Base-by-base conservation (phyloP, 2,113 vertebrate species). In the Podiceps cristatus region DNA sequence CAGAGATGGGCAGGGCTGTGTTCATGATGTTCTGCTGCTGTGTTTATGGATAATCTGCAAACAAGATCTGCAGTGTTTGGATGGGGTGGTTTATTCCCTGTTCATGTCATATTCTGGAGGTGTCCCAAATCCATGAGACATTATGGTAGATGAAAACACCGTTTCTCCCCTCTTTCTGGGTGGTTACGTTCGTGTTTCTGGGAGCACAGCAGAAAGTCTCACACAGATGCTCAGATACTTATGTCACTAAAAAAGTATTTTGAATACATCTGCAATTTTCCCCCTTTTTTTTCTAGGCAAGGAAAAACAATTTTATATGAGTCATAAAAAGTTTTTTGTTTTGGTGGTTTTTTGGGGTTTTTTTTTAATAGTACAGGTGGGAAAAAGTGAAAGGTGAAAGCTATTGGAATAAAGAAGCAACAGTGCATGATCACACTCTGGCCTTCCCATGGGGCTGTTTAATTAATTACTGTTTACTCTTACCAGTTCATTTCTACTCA, bases 1-100 rank as follows among this genome's bases (percentile, higher is more conserved):
- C 96, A 85, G 89, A 93, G 76, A 87, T 66, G 91, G 96, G 97
- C 83, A 93, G 95, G 95, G 91, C 80, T 76, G 59, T 1, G 10
- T 52, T 96, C 73, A 35, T 35, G 45, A 63, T 79, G 80, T 96
- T 96, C 53, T 96, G 89, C 19, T 60, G 45, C 58, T 78, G 58
- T 94, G 92, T 78, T 91, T 50, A 47, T 20, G 62, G 73, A 62
- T 50, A 96, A 95, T 95, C 94, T 93, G 35, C 49, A 69, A 89
- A 73, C 22, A 88, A 90, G 81, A 95, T 87, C 96, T 93, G 24
- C 0, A 1, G 27, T 73, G 58, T 72, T 96, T 68, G 29, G n/a
- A 87, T 76, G 69, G 44, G 45, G 35, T 93, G n/a, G 42, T 80
- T 92, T 95, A 72, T 89, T 95, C 93, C 76, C 69, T 50, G 31